Evolutionary conservation across 2,888 invertebrate genomes (phyloP).

Genomic region (Callyntrura guangdongensis): DNA sequence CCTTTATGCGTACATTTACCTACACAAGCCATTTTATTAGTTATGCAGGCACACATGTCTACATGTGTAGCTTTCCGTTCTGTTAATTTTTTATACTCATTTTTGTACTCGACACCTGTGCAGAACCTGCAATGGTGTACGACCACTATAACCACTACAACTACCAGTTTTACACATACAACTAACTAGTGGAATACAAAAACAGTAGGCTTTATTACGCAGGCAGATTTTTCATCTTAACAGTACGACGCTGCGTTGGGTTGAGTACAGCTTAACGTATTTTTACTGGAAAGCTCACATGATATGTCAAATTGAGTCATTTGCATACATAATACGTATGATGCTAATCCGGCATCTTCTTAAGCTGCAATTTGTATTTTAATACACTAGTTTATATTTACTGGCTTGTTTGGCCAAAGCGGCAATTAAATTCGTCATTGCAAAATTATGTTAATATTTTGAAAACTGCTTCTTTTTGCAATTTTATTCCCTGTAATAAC

Average conservation of each 20-base stretch:
- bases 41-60: neutral
- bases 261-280: neutral
- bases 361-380: constrained; percentile 43
- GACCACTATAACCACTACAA: too few species aligned
- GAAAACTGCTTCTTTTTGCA: neutral
- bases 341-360: constrained; percentile 35
- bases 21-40: neutral
- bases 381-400: constrained; percentile 35
- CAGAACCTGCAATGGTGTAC: neutral
- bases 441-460: neutral
- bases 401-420: neutral
- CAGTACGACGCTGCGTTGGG: neutral
- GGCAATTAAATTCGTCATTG: neutral
- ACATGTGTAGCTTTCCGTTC: neutral
- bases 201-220: neutral
- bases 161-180: constrained; percentile 18
- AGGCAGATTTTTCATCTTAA: neutral
- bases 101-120: constrained; percentile 28
- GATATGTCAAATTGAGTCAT: constrained; percentile 19
- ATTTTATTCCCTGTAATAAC: neutral
- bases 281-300: neutral
- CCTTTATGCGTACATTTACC: neutral
- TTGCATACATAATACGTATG: constrained; percentile 24
- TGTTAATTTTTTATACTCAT: constrained; percentile 40
- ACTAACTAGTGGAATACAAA: neutral